These are phyloP conservation scores for Myrmecophaga tridactyla DNA, from an alignment of 2,113 vertebrate species.

Conservation along the genomic window DNA sequence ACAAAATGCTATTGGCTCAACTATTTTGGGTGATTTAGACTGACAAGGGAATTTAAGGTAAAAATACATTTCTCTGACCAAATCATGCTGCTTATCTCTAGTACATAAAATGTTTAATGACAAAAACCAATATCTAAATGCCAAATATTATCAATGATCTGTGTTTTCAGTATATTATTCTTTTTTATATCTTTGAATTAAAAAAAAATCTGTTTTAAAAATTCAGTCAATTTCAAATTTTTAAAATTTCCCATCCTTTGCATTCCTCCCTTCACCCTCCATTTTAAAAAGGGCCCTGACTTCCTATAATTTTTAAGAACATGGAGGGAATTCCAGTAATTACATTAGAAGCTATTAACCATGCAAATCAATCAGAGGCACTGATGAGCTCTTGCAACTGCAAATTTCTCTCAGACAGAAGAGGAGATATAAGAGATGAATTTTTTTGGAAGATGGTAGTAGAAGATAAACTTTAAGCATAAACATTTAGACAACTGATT, in stretches of 20 bases:
- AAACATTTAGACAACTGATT: background rate
- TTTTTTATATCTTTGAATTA: background rate
- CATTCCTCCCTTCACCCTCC: background rate
- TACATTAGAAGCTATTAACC: background rate
- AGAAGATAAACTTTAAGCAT: background rate
- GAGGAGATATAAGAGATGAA: background rate
- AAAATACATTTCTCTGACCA: background rate
- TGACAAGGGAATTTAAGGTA: background rate
- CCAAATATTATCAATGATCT: background rate
- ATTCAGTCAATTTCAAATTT: background rate
- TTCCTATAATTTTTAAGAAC: background rate
- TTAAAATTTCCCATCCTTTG: background rate
- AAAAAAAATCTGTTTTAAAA: background rate
- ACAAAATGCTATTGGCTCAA: background rate
- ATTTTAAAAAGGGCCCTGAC: background rate
- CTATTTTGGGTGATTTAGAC: background rate
- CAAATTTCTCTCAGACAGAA: background rate
- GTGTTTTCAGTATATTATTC: background rate
- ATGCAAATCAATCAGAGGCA: background rate
- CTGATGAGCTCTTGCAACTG: background rate
- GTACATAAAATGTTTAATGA: background rate
- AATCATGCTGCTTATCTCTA: background rate
- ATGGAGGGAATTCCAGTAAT: background rate
- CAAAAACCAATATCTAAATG: background rate
- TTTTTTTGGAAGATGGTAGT: background rate